Conservation (phyloP, 2,888 invertebrate species). For the Lamellibrachia columna region DNA sequence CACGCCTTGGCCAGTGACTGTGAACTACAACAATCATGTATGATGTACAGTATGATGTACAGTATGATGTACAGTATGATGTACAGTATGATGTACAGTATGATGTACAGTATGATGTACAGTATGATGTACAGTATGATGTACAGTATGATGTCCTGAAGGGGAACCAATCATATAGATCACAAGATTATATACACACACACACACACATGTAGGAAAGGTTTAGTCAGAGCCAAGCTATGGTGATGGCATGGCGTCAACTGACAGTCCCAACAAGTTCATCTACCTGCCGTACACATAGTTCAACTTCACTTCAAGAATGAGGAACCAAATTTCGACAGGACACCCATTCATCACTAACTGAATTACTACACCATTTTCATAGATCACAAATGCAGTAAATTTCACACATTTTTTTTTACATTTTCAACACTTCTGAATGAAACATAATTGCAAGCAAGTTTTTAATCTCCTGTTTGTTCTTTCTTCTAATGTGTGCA, state of each 20-base stretch:
- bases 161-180: too few species aligned
- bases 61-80: too few species aligned
- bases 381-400: background rate
- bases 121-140: too few species aligned
- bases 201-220: background rate
- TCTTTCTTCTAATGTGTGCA: too few species aligned
- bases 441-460: background rate
- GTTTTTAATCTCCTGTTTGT: background rate
- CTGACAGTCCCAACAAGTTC: background rate
- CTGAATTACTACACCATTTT: background rate
- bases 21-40: slow-evolving; percentile 26
- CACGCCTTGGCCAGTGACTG: slow-evolving; percentile 88
- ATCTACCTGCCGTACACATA: slow-evolving; percentile 11
- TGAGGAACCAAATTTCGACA: background rate
- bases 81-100: too few species aligned
- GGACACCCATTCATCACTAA: background rate
- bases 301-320: background rate
- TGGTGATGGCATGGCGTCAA: background rate
- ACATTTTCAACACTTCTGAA: too few species aligned
- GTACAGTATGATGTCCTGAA: too few species aligned
- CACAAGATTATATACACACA: background rate
- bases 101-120: too few species aligned
- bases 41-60: too few species aligned
- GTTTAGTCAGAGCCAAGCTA: background rate
- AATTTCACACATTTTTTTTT: background rate